Conservation (phyloP, 2,113 vertebrate species). For the Mastomys natalensis region DNA sequence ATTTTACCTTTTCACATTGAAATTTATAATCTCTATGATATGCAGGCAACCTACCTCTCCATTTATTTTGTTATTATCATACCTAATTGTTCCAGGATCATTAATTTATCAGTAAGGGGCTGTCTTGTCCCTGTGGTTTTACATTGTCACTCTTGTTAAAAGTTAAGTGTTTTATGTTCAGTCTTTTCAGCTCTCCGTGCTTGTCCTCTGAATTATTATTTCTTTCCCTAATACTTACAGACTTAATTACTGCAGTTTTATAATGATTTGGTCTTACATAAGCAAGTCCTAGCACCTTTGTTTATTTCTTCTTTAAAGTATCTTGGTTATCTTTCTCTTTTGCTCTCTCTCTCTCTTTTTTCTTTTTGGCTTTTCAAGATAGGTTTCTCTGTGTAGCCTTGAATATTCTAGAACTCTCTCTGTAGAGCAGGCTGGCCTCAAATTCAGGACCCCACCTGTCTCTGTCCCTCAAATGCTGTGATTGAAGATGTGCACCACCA, state of each 20-base stretch:
- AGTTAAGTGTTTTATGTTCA: not conserved
- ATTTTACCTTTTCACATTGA: not conserved
- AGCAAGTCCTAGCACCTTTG: not conserved
- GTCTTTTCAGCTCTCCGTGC: not conserved
- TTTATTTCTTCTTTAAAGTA: not conserved
- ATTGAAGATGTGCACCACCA: not conserved
- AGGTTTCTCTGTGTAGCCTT: not conserved
- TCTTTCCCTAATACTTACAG: not conserved
- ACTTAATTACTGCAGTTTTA: not conserved
- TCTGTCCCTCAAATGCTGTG: not conserved
- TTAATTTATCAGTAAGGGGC: not conserved
- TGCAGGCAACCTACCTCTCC: not conserved
- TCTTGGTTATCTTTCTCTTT: not conserved
- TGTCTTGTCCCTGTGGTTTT: not conserved
- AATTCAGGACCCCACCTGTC: not conserved
- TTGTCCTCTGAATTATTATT: not conserved
- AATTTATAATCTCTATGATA: not conserved
- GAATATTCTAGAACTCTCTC: not conserved
- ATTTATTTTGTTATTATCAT: not conserved
- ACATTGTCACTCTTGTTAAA: not conserved
- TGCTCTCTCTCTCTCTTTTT: not conserved
- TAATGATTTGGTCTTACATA: not conserved
- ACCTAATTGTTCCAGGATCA: not conserved
- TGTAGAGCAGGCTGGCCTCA: not conserved
- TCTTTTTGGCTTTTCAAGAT: not conserved